Base-by-base conservation (phyloP, 2,888 invertebrate genomes). In the Choreutis nemorana region DNA sequence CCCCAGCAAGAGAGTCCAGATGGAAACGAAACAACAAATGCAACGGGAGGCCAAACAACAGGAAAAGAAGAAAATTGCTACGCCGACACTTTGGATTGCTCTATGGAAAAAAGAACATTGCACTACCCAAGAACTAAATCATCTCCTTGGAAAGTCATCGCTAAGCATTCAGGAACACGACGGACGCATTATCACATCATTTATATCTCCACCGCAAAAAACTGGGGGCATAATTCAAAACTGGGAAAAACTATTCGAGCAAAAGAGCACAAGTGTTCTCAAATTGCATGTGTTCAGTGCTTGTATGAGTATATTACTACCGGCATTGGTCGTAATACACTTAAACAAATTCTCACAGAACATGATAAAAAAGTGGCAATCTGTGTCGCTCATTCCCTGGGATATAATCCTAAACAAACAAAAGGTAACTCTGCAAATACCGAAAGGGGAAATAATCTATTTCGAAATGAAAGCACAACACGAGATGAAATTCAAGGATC, bases 171-270 rank as follows among this genome's bases (percentile, higher is more conserved):
- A n/a, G n/a, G n/a, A n/a, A n/a, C n/a, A n/a, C n/a, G n/a, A n/a
- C n/a, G 22, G 8, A 16, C n/a, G 4, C 29, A 22, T 30, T 31
- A 29, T 18, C 34, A 34, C 15, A 20, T 31, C 29, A 34, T 34
- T 22, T 34, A 34, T 23, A 33, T 36, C 26, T 23, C 12, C 21
- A 36, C 29, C n/a, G 30, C 30, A 28, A 33, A 31, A 36, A 32
- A 30, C 32, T 32, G 32, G 30, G 35, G 30, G n/a, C 15, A 29
- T 30, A 33, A 37, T 24, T 28, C 20, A 8, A 30, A 28, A 26
- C 31, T 35, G 30, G 38, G 38, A n/a, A 26, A 34, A 14, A 26
- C 26, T 35, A 38, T 38, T 15, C 15, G 31, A 35, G 8, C 30
- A 14, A 14, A 29, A 11, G 25, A 35, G 26, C 30, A 37, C 20